Base-by-base conservation (phyloP, 2,797 vertebrate species). In the Anabacerthia variegaticeps region DNA sequence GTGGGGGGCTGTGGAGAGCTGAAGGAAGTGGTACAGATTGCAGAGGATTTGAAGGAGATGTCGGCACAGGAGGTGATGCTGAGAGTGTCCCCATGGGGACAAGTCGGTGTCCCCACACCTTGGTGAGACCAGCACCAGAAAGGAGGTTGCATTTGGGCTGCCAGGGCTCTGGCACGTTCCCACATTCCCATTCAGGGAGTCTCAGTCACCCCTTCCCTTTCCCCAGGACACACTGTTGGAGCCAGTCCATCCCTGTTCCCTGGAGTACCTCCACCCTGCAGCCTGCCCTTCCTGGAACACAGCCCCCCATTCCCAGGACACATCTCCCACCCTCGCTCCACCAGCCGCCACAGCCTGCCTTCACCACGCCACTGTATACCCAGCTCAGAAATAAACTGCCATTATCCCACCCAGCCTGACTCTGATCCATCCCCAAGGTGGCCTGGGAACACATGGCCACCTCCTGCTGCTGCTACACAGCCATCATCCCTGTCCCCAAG, bases 381-480 rank as follows among this genome's bases (percentile, higher is more conserved):
- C 82, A 71, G 44, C 54, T 85, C 88, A 8, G 52, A 93, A 97
- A 97, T 97, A 97, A 97, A 97, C 23, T 7, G 9, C 59, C 10
- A 0, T 79, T 92, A 93, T 17, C 82, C 66, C 78, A 85, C 71
- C 44, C 2, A 2, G 81, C 58, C 72, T 67, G 56, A 20, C 36
- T 86, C 89, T 11, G 1, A 17, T 84, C 68, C 3, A 3, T 68
- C 59, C 51, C 51, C 0, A 0, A 13, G 56, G 79, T 66, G 55
- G 34, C 37, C 78, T 36, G 71, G 26, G 10, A 72, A 75, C 41
- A 9, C 0, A 0, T 14, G 48, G 59, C 20, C 77, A 76, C 67
- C 74, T 79, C 59, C 84, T 71, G 48, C 59, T 73, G 72, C 76
- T 61, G 34, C 63, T 56, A 8, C 48, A 4, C 1, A 0, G n/a